Conservation (phyloP, 1,140 invertebrate genomes). For the Physella acuta region DNA sequence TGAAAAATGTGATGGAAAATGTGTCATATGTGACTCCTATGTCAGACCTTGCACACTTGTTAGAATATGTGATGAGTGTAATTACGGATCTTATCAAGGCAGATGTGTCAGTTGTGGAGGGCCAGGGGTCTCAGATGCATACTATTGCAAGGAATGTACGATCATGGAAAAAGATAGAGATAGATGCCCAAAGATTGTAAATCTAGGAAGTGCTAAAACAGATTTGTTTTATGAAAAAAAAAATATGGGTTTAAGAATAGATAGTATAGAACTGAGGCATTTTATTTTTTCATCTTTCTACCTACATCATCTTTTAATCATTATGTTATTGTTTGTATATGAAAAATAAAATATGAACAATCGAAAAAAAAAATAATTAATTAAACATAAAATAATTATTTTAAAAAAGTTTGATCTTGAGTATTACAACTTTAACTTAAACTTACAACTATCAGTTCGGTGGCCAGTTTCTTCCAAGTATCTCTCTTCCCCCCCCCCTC, state of each 20-base stretch:
- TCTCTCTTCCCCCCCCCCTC: too few relatives aligned
- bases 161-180: constrained; percentile 99
- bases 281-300: constrained; percentile 5
- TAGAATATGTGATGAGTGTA: constrained; percentile 98
- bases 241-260: constrained; percentile 98
- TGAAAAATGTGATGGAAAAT: constrained; percentile 90
- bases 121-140: constrained; percentile 97
- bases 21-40: constrained; percentile 99
- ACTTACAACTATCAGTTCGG: too few relatives aligned
- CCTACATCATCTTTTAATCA: not conserved
- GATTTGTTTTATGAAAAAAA: constrained; percentile 98
- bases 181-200: constrained; percentile 99
- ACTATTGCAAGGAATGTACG: constrained; percentile 99
- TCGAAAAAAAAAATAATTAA: too few relatives aligned
- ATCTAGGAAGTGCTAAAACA: constrained; percentile 97
- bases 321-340: not conserved
- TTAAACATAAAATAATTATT: too few relatives aligned
- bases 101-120: constrained; percentile 99
- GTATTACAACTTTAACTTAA: too few relatives aligned
- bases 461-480: too few relatives aligned
- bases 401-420: too few relatives aligned
- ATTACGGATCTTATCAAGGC: constrained; percentile 97
- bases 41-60: constrained; percentile 97
- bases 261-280: constrained; percentile 35
- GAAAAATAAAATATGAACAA: not conserved